Base-by-base conservation (phyloP, 53 echinoderm and acorn worm species). In the Luidia sarsii region DNA sequence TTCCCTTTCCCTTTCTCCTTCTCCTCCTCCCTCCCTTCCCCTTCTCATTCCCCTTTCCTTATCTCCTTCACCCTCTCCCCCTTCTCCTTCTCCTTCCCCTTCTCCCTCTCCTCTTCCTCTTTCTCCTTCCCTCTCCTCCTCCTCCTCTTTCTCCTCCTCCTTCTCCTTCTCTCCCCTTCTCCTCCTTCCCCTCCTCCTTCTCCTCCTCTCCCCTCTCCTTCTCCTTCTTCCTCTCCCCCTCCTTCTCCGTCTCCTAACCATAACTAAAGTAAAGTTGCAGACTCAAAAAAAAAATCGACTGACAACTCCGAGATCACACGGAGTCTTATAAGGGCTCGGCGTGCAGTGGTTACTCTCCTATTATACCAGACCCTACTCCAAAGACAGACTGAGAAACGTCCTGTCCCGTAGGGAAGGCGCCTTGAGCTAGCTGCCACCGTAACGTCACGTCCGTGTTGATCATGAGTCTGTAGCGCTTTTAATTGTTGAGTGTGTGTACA, bases 71-170 rank as follows among this genome's bases (percentile, higher is more conserved):
- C 8, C 16, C 32, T 64, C 65, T 64, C 32, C 29, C 32, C 32
- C 31, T 21, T 21, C 31, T 64, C 6, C 16, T 64, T 21, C 31
- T 29, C 32, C 31, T 64, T 64, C 28, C 16, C 32, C n/a, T 68
- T 39, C n/a, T 39, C 18, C 68, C 11, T 38, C 43, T 39, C 7
- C 13, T 24, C 7, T 45, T 39, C 41, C 25, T 68, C 21, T 15
- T 36, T 39, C 68, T 68, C 21, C 43, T 11, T 39, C 39, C 22
- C 57, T 43, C 41, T 22, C 59, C 28, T 75, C 75, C 41, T 75
- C 57, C 13, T 62, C 75, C 28, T 55, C 73, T 43, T 2, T 22
- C 48, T 63, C 79, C 48, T 31, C 64, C 48, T 64, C 64, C 41
- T 75, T 28, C 41, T 24, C 15, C 16, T 75, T 59, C 48, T 25